phyloP scores from a whole-genome alignment of 2,113 vertebrate genomes.

The Gracilinanus agilis region DNA sequence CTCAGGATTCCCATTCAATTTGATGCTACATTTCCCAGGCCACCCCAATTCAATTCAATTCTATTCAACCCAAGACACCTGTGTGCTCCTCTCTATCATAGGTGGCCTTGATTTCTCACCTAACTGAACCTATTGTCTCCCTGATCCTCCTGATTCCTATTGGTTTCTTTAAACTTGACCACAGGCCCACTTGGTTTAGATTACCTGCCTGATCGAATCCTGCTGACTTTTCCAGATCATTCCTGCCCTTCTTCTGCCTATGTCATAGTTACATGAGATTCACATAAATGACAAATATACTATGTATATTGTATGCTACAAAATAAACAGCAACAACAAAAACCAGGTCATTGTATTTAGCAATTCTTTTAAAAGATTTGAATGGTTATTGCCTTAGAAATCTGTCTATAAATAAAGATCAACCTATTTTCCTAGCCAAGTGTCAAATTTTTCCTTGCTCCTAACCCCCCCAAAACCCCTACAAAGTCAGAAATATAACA shows the following conservation, averaged over 20 bases:
- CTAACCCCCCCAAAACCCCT: not conserved
- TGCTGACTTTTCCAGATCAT: not conserved
- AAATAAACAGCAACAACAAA: not conserved
- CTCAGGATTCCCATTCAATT: not conserved
- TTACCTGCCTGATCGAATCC: not conserved
- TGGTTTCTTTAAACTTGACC: not conserved
- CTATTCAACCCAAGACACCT: not conserved
- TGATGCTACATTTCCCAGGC: not conserved
- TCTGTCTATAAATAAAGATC: not conserved
- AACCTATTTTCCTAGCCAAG: not conserved
- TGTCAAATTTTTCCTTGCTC: not conserved
- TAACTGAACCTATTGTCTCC: not conserved
- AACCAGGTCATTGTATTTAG: not conserved
- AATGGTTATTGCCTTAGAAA: not conserved
- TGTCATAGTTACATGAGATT: not conserved
- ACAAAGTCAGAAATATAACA: not conserved
- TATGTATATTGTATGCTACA: not conserved
- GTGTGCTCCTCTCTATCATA: not conserved
- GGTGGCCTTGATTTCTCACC: not conserved
- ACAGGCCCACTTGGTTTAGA: not conserved
- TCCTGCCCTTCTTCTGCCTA: not conserved
- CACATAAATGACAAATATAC: not conserved
- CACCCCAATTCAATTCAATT: not conserved
- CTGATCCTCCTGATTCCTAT: not conserved
- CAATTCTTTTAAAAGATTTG: not conserved